These are phyloP conservation scores for Leptopilina drosophilae DNA, from an alignment of 2,888 invertebrate species.

Conservation along the genomic window DNA sequence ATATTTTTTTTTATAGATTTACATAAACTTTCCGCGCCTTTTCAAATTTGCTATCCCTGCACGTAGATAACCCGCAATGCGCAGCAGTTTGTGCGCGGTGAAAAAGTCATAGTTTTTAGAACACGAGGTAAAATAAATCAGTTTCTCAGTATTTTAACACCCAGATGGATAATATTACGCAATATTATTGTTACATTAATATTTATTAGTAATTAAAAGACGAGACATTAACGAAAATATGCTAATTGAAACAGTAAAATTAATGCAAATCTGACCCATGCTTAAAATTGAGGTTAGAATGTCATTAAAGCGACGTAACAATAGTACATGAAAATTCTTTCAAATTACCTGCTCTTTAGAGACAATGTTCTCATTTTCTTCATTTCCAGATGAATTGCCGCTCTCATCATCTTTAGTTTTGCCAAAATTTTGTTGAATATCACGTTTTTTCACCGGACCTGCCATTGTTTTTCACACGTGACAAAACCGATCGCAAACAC, in stretches of 20 bases:
- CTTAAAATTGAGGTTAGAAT: constrained; percentile 29
- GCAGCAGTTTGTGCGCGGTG: background rate
- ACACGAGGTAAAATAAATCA: constrained; percentile 8
- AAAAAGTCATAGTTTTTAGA: background rate
- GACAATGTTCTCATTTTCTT: constrained; percentile 63
- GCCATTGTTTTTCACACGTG: constrained; percentile 67
- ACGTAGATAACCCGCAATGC: background rate
- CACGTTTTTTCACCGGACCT: constrained; percentile 73
- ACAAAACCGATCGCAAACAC: constrained; percentile 37
- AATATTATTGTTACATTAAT: background rate
- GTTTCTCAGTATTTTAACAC: background rate
- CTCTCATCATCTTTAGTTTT: constrained; percentile 61
- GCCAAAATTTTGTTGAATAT: constrained; percentile 60
- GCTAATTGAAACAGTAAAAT: background rate
- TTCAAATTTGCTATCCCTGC: constrained; percentile 1
- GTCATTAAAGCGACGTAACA: background rate
- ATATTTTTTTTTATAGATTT: too few relatives aligned
- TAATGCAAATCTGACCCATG: background rate
- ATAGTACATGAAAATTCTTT: background rate
- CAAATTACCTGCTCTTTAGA: constrained; percentile 61
- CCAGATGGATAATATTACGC: background rate
- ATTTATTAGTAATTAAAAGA: background rate
- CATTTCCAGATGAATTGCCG: constrained; percentile 63
- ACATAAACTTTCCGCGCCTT: background rate
- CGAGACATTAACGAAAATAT: background rate